Evolutionary conservation across 2,888 invertebrate genomes (phyloP).

Genomic region (Cheilosia pagana): DNA sequence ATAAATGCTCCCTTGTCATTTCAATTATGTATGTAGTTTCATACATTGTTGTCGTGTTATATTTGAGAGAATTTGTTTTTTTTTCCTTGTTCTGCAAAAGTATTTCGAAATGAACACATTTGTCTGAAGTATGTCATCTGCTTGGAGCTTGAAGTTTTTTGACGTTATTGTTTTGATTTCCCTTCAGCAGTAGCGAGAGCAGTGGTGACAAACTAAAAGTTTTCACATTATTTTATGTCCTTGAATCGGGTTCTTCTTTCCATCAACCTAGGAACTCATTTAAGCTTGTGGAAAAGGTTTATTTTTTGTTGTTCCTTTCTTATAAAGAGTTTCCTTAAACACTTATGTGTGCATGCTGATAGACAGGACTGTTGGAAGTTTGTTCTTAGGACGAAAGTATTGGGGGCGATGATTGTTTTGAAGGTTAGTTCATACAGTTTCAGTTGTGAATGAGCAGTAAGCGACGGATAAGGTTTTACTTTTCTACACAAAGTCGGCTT

Average conservation of each 20-base stretch:
- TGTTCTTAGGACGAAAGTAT: no score
- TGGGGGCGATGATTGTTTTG: no score
- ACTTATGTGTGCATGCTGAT: constrained; percentile 5
- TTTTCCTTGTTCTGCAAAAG: constrained; percentile 3
- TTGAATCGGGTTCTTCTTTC: constrained; percentile 40
- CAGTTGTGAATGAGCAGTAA: no score
- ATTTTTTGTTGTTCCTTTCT: not conserved
- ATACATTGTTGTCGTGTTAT: constrained; percentile 8
- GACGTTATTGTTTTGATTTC: constrained; percentile 55
- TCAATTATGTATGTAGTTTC: constrained; percentile 58
- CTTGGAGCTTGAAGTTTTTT: constrained; percentile 40
- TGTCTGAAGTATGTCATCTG: constrained; percentile 66
- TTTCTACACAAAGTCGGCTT: no score
- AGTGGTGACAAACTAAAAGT: constrained; percentile 48
- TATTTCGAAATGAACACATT: constrained; percentile 58
- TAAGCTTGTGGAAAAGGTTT: constrained; percentile 19
- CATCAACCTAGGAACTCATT: constrained; percentile 29
- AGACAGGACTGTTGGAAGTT: no score
- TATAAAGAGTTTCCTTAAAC: not conserved
- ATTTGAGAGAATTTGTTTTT: not conserved
- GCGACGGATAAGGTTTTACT: no score
- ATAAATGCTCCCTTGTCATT: constrained; percentile 61
- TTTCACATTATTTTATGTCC: constrained; percentile 48
- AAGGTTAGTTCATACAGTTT: no score
- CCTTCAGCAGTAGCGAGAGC: constrained; percentile 3